A percentile compares a stretch with the other conserved stretches of the same genome.
Evolutionary conservation across 2,797 vertebrate species (phyloP).

Genomic region (Sebastes hubbsi): DNA sequence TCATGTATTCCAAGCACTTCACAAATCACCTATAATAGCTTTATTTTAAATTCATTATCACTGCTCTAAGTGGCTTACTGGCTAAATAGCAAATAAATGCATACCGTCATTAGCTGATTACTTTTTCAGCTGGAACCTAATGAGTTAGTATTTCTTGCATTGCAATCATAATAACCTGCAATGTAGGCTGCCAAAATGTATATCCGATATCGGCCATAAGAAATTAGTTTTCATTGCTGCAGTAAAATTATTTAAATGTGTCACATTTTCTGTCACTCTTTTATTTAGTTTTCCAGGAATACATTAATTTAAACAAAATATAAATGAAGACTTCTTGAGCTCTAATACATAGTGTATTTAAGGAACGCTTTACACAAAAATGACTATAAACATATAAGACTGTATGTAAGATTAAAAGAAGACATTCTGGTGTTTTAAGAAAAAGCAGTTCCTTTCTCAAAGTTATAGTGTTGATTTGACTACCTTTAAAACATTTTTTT

Average conservation of each 20-base stretch:
- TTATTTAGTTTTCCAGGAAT: background rate
- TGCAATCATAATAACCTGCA: background rate
- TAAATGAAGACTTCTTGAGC: background rate
- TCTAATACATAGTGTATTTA: background rate
- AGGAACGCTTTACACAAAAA: background rate
- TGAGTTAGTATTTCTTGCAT: background rate
- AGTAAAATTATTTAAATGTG: background rate
- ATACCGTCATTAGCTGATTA: conserved; percentile 3
- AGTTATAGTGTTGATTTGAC: background rate
- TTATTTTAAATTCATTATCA: conserved; percentile 5
- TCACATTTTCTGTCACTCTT: background rate
- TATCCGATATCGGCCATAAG: background rate
- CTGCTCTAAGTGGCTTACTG: background rate
- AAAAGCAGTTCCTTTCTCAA: background rate
- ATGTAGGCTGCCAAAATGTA: background rate
- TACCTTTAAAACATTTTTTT: background rate
- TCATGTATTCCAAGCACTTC: background rate
- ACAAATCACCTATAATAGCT: background rate
- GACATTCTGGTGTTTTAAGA: background rate
- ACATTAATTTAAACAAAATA: background rate
- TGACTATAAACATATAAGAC: background rate
- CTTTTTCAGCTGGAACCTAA: background rate
- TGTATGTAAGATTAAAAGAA: background rate
- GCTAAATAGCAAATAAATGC: background rate
- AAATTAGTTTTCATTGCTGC: background rate